phyloP scores from a whole-genome alignment of 2,888 invertebrate genomes.

The Mythimna pallens region DNA sequence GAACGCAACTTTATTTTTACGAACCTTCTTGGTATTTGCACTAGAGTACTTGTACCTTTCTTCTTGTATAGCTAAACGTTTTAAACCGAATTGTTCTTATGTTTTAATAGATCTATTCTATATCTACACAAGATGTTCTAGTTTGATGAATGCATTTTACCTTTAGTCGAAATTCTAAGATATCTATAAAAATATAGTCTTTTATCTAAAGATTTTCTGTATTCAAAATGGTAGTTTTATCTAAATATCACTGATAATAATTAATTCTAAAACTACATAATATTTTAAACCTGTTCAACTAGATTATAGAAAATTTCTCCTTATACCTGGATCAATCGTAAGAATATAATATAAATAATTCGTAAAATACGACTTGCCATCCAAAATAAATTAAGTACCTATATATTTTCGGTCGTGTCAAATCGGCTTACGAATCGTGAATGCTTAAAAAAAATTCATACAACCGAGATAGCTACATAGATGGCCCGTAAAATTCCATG shows the following conservation, averaged over 20 bases:
- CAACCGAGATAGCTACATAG: background rate
- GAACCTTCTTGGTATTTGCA: constrained; percentile 13
- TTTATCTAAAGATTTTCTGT: constrained; percentile 55
- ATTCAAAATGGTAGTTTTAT: constrained; percentile 63
- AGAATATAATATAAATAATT: constrained; percentile 27
- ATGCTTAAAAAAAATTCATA: constrained; percentile 1
- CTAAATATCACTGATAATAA: constrained; percentile 63
- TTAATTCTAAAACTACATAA: constrained; percentile 50
- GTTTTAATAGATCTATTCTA: constrained; percentile 44
- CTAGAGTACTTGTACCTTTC: constrained; percentile 4
- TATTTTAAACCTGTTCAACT: constrained; percentile 57
- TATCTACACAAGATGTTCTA: constrained; percentile 51
- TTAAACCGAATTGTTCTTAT: constrained; percentile 31
- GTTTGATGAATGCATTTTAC: constrained; percentile 52
- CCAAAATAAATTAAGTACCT: constrained; percentile 28
- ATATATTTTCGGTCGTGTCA: constrained; percentile 17
- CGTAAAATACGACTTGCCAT: constrained; percentile 41
- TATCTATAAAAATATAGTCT: constrained; percentile 58
- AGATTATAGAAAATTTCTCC: constrained; percentile 50
- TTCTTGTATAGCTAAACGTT: constrained; percentile 35
- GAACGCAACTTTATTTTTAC: constrained; percentile 23
- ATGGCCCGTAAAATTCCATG: background rate
- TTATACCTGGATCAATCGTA: constrained; percentile 32
- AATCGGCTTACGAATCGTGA: background rate
- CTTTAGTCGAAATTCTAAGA: constrained; percentile 54